These are phyloP conservation scores for Sphenodon punctatus DNA, from an alignment of 2,797 vertebrate species.

Conservation along the genomic window DNA sequence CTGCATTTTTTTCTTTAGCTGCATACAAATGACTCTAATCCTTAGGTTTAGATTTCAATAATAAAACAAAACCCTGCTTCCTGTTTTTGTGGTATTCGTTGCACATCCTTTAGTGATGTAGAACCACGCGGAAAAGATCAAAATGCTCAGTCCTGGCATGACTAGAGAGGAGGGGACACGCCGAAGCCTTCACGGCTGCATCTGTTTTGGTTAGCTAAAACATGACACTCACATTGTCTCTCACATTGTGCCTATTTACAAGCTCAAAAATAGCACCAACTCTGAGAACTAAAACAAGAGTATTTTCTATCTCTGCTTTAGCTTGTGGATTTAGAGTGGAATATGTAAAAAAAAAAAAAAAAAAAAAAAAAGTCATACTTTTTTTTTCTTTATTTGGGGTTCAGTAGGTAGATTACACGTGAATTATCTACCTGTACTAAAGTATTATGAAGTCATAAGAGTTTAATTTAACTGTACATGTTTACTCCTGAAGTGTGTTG, in stretches of 20 bases:
- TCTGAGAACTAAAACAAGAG: background rate
- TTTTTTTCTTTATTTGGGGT: background rate
- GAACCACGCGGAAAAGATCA: background rate
- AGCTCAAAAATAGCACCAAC: background rate
- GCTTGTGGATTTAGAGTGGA: background rate
- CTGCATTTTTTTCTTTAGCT: background rate
- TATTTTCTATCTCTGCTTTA: background rate
- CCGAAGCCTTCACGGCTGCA: rapidly evolving
- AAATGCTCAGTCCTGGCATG: background rate
- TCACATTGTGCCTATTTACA: background rate
- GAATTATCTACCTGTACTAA: too few relatives aligned
- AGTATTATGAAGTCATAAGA: too few relatives aligned
- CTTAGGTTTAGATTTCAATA: slow-evolving; percentile 1
- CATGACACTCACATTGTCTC: background rate
- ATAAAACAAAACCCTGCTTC: slow-evolving; percentile 10
- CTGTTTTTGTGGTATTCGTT: slow-evolving; percentile 10
- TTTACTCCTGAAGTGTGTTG: too few relatives aligned
- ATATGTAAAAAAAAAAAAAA: background rate
- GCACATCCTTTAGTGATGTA: background rate
- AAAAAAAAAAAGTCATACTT: too few relatives aligned
- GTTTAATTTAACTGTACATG: too few relatives aligned
- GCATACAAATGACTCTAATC: background rate
- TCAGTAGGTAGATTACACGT: background rate
- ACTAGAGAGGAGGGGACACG: rapidly evolving
- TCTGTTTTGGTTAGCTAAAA: background rate